Base-by-base conservation (phyloP, 64 coral and sea anemone species). In the Montipora efflorescens region DNA sequence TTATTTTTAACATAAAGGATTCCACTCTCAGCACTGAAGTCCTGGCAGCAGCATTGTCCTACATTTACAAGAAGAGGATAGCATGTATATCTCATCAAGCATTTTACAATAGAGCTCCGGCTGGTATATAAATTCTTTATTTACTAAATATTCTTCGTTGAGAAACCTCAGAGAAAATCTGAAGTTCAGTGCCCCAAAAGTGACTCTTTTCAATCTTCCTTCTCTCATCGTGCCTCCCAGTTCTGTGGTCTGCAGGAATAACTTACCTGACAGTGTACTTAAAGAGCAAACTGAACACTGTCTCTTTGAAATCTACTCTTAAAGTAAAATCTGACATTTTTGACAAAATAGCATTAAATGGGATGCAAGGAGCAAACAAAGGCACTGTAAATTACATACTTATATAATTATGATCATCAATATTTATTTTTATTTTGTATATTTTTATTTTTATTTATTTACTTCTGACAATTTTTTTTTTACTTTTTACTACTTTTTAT, bases 1-100 rank as follows among this genome's bases (percentile, higher is more conserved):
- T 76, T 76, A 76, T 76, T n/a, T 76, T 76, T 76, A 76, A 76
- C 75, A 50, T 78, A 48, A 78, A 78, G 75, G 75, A 78, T 49
- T 48, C 75, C 15, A 18, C 47, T 78, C 75, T 78, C 9, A 48
- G 16, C 1, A 78, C 75, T 48, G 75, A 78, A 78, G 75, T 78
- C 44, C 45, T 78, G 47, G 13, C 23, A 76, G 12, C 8, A 6
- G 15, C 75, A 48, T 78, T 78, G 49, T 15, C 44, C 0, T 44
- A 78, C 75, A 12, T 78, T 19, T 78, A 78, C 75, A 71, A 71
- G 8, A 71, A 71, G 68, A 71, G 68, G 68, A 71, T 71, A 2
- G 68, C 68, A 71, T 0, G 19, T 19, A 21, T 71, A 71, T 14
- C 68, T 49, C 52, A 79, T 52, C 77, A 79, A 52, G 77, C 77